A percentile compares a stretch with the other conserved stretches of the same genome.
Conservation (phyloP, 2,113 vertebrate species). For the Pandion haliaetus region DNA sequence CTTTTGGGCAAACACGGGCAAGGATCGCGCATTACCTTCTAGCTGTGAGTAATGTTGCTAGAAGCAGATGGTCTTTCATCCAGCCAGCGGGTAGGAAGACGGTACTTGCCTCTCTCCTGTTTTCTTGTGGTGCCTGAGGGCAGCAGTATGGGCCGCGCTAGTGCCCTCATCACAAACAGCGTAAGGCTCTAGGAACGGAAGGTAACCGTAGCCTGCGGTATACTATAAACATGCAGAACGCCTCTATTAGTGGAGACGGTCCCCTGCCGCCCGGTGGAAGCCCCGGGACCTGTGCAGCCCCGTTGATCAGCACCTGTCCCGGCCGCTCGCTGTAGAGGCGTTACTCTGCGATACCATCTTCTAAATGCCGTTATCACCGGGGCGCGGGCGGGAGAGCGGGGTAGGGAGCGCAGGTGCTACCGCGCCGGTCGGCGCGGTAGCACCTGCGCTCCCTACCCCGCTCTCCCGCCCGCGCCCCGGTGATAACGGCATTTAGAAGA, state of each 20-base stretch:
- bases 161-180: accelerated
- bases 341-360: not conserved
- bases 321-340: not conserved
- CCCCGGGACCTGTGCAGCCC: not conserved
- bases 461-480: not conserved
- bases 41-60: not conserved
- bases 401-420: no score
- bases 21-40: not conserved
- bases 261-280: not conserved
- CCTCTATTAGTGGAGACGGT: not conserved
- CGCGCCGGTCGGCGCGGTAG: no score
- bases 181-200: not conserved
- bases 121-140: not conserved
- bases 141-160: accelerated
- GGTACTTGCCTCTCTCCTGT: not conserved
- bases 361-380: not conserved
- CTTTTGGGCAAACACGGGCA: not conserved
- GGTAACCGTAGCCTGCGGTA: accelerated
- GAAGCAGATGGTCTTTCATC: not conserved
- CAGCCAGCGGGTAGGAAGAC: not conserved
- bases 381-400: not conserved
- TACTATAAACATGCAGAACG: accelerated
- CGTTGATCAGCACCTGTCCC: not conserved
- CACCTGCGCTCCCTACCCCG: not conserved
- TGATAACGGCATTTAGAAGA: accelerated